Evolutionary conservation across 2,113 vertebrate genomes (phyloP).

Genomic region (Abramis brama): DNA sequence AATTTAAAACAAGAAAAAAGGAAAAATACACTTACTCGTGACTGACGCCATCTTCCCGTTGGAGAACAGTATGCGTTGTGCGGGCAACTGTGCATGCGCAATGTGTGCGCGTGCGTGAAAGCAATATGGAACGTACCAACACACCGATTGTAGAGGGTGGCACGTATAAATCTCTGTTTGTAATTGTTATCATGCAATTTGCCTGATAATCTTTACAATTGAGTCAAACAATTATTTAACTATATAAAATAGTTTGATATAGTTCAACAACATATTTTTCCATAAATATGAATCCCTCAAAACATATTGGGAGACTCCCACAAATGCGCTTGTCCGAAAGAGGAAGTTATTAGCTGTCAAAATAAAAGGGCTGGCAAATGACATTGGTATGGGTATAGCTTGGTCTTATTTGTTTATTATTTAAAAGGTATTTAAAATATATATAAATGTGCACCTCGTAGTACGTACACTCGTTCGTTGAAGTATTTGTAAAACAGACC

Average conservation of each 20-base stretch:
- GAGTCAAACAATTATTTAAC: neutral
- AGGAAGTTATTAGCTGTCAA: conserved; percentile 28
- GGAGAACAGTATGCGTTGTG: neutral
- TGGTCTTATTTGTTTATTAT: neutral
- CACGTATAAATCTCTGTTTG: neutral
- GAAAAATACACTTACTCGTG: conserved; percentile 66
- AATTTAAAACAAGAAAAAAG: neutral
- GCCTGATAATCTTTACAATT: neutral
- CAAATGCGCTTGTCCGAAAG: conserved; percentile 9
- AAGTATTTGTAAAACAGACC: neutral
- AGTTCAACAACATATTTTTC: neutral
- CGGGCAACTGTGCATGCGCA: conserved; percentile 1
- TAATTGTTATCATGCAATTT: neutral
- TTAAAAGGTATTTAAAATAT: too few species aligned
- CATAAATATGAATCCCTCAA: neutral
- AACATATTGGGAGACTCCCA: neutral
- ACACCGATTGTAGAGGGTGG: neutral
- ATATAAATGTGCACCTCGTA: neutral
- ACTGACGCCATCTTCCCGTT: conserved; percentile 75
- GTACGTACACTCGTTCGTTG: neutral
- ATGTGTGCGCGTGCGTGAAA: neutral
- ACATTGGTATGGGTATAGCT: neutral
- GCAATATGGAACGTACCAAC: conserved; percentile 16
- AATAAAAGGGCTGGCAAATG: neutral
- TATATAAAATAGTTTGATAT: neutral